Evolutionary conservation across 2,888 invertebrate genomes (phyloP), one percentile per base, ranked within the genome.

Genomic region (Tuberolachnus salignus): DNA sequence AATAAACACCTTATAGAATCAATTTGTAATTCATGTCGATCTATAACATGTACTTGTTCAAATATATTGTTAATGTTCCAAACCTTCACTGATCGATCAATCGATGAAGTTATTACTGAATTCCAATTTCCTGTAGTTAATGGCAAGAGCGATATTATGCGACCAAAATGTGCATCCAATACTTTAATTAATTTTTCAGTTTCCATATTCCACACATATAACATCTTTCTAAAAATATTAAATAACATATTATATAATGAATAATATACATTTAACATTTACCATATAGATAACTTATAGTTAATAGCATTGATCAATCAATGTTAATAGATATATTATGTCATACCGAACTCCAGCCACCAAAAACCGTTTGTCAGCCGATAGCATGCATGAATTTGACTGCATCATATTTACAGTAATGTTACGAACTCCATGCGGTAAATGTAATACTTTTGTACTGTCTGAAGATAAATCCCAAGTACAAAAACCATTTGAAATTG

Each of bases 51-150:
- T 0, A 97, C 97, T 86, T 97, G 96, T 85, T 98, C 98, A 84
- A 97, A 96, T 82, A 98, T 98, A 85, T 98, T 98, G 86, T 98
- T 97, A 80, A 99, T 96, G 85, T 98, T 98, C 98, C 98, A 98
- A 6, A 98, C 96, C 88, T 98, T 98, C 10, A 98, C 97, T 0
- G 97, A 96, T 81, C 98, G 90, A 86, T 99, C 98, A 69, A 98
- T 97, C 0, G 98, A 98, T 0, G 98, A 97, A 0, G 98, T 98
- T 67, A 98, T 95, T 8, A 97, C 87, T 51, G 86, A 94, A 85
- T 95, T 95, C 95, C 95, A 95, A 82, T 92, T 91, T 0, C 94
- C 94, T 19, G 94, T 90, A 0, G 93, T 94, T 55, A 98, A 87
- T 0, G 96, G 91, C 83, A 93, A 93, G 80, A 98, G 86, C 83